Percentiles rank a stretch among this genome's conserved stretches.
These are phyloP conservation scores for Melikaiella ostensackeni DNA, from an alignment of 2,888 invertebrate species.

Conservation along the genomic window DNA sequence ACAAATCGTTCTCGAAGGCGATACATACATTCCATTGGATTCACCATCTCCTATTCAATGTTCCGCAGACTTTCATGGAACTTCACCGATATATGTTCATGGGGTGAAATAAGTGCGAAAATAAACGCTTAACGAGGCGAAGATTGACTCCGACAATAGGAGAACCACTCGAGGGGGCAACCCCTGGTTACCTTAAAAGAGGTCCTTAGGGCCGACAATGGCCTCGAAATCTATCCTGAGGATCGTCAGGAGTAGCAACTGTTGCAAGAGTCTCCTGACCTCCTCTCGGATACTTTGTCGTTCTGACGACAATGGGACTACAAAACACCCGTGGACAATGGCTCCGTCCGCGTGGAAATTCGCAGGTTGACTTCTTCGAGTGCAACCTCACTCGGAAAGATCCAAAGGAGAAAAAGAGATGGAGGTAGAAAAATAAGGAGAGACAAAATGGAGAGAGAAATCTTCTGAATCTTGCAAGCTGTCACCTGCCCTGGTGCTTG, in stretches of 20 bases:
- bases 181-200: slow-evolving; percentile 62
- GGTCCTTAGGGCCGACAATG: slow-evolving; percentile 63
- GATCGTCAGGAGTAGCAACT: slow-evolving; percentile 57
- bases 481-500: slow-evolving; percentile 68
- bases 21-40: slow-evolving; percentile 47
- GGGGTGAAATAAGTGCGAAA: slow-evolving; percentile 72
- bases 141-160: slow-evolving; percentile 75
- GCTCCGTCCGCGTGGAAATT: slow-evolving; percentile 68
- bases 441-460: slow-evolving; percentile 42
- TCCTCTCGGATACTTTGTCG: slow-evolving; percentile 54
- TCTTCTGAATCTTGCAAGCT: slow-evolving; percentile 44
- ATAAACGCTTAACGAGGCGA: slow-evolving; percentile 76
- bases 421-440: slow-evolving; percentile 47
- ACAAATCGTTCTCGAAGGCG: slow-evolving; percentile 52
- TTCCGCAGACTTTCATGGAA: slow-evolving; percentile 46
- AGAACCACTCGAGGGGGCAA: slow-evolving; percentile 64
- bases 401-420: slow-evolving; percentile 42
- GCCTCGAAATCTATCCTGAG: slow-evolving; percentile 72
- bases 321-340: slow-evolving; percentile 62
- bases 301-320: slow-evolving; percentile 52
- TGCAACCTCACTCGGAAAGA: slow-evolving; percentile 48
- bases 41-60: slow-evolving; percentile 45
- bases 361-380: slow-evolving; percentile 71
- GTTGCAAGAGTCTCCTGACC: slow-evolving; percentile 49
- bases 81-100: slow-evolving; percentile 51